phyloP scores from a whole-genome alignment of 2,113 vertebrate species.

The Ceyx cyanopectus region DNA sequence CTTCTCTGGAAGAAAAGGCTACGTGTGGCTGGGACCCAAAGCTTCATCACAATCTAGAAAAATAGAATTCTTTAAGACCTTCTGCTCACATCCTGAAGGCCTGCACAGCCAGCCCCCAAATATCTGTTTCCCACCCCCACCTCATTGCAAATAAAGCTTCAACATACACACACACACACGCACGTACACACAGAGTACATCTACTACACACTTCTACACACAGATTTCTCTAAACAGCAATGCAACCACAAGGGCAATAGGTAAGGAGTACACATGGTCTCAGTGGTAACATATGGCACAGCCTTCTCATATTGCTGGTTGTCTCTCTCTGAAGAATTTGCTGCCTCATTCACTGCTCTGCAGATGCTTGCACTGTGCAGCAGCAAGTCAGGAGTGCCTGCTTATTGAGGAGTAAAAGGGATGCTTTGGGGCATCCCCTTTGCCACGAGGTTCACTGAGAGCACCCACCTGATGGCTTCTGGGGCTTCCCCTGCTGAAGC shows the following conservation, averaged over 20 bases:
- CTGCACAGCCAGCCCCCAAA: slow-evolving; percentile 72
- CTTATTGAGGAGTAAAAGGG: not conserved
- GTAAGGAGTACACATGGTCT: slow-evolving; percentile 18
- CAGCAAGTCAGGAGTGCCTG: not conserved
- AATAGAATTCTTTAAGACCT: slow-evolving; percentile 71
- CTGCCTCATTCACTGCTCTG: slow-evolving; percentile 34
- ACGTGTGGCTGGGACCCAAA: slow-evolving; percentile 49
- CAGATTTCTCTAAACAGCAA: slow-evolving; percentile 57
- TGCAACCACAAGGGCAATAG: slow-evolving; percentile 62
- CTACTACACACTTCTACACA: slow-evolving; percentile 60
- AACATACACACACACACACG: not conserved
- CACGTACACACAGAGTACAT: slow-evolving; percentile 1
- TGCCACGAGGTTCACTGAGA: not conserved
- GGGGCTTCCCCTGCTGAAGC: not conserved
- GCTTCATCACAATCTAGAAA: slow-evolving; percentile 65
- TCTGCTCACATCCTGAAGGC: slow-evolving; percentile 62
- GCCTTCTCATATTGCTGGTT: slow-evolving; percentile 65
- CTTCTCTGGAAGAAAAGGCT: slow-evolving; percentile 61
- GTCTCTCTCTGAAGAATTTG: not conserved
- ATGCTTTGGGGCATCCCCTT: not conserved
- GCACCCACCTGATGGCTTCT: not conserved
- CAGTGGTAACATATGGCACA: slow-evolving; percentile 63
- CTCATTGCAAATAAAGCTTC: slow-evolving; percentile 62
- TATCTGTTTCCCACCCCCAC: slow-evolving; percentile 38
- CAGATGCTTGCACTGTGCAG: not conserved